Evolutionary conservation across 2,113 vertebrate genomes (phyloP), one percentile per base, ranked within the genome.

Genomic region (Clarias batrachus): DNA sequence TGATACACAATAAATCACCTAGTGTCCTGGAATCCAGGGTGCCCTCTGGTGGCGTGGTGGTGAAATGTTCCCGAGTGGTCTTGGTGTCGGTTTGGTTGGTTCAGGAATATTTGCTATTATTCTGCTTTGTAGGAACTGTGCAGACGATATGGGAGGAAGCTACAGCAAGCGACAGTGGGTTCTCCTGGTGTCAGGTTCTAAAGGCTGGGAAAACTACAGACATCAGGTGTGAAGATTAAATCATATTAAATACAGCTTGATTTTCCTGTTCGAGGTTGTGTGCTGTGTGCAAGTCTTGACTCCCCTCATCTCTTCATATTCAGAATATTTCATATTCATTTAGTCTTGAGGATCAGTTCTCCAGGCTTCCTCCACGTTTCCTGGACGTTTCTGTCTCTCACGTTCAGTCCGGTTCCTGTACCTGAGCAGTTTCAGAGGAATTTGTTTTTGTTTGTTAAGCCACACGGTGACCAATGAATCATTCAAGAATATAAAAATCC

Each of bases 141-240:
- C 19, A 27, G 14, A 19, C 0, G 76, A 56, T 57, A 56, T 57
- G n/a, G 52, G 54, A 27, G 76, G 41, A 13, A 52, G 41, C 41
- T 52, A 11, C 73, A 76, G 76, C 54, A 57, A 10, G 33, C 19
- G 17, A 79, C 77, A 59, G 27, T 79, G 77, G 77, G 54, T 79
- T 79, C 77, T 79, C 56, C 77, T 79, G 77, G 77, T 11, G 3
- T n/a, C 54, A 2, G 77, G 77, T 79, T 79, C 77, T 79, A 79
- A 79, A 79, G 77, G 48, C 7, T 79, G 77, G 77, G 77, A 79
- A 59, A 79, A 79, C 77, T 79, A 79, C 77, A 79, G 77, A 33
- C 77, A 79, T 30, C 77, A 79, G 77, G 77, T 79, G 16, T 11
- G 27, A 57, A 79, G 19, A 27, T 77, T 10, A 30, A 70, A 70